Evolutionary conservation across 1,140 invertebrate genomes (phyloP).

Genomic region (Tetranychus urticae): DNA sequence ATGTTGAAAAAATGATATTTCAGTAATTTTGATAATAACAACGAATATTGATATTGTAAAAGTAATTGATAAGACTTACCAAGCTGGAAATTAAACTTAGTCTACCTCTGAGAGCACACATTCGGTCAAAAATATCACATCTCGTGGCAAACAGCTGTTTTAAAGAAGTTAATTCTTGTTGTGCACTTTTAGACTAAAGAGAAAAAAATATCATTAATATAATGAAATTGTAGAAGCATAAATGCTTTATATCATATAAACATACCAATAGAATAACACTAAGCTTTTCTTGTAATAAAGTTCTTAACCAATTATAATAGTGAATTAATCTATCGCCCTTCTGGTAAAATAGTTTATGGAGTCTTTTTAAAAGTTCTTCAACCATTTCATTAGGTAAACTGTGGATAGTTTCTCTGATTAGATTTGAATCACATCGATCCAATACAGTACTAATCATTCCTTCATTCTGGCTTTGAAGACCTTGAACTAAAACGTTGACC

Average conservation of each 20-base stretch:
- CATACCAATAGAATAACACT: background rate
- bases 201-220: background rate
- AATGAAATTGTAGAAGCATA: background rate
- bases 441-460: background rate
- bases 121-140: background rate
- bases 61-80: background rate
- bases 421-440: background rate
- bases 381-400: background rate
- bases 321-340: background rate
- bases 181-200: background rate
- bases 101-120: background rate
- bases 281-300: background rate
- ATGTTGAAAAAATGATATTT: background rate
- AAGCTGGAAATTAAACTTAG: background rate
- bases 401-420: background rate
- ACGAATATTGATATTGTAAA: background rate
- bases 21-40: background rate
- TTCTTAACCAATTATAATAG: background rate
- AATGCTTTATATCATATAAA: background rate
- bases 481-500: conserved; percentile 3
- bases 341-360: background rate
- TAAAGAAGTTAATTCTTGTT: background rate
- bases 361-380: background rate
- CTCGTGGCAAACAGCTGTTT: background rate
- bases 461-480: background rate